Base-by-base conservation (phyloP, 53 echinoderm and acorn worm species). In the Echinometra lucunter region DNA sequence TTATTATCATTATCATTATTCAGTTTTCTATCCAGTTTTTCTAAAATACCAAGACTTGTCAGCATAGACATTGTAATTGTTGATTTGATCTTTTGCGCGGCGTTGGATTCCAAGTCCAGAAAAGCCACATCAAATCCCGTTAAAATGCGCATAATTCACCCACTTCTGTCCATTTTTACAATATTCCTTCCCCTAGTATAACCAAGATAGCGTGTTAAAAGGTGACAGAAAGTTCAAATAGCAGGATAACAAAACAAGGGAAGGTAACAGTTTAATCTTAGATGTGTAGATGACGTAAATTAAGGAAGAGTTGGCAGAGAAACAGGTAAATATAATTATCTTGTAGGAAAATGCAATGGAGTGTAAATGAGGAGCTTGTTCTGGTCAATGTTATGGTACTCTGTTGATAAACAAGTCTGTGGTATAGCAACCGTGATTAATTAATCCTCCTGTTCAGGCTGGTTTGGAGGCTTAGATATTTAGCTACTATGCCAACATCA, bases 141-240 rank as follows among this genome's bases (percentile, higher is more conserved):
- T 9, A 81, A 49, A 49, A 85, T 85, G 85, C 85, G 49, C 85
- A 85, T 85, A 85, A 85, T 85, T 81, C 81, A 40, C 81, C 81
- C 23, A 81, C 6, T 81, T 81, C 81, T 81, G 81, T 81, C 81
- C 53, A 85, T 45, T 49, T n/a, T 30, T 49, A 85, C 49, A 85
- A 49, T 47, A 85, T 47, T 47, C 45, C 21, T 49, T 45, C 21
- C 28, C 10, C 30, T 49, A 49, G 47, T 9, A 78, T 69, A 81
- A 49, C 63, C 25, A 45, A 85, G 85, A 27, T 45, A 3, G 4
- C 18, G 81, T 44, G 30, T 44, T n/a, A n/a, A 16, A 44, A 30
- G 44, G 81, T 49, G 44, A 49, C n/a, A 5, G 6, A 44, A 81
- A 42, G 18, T 21, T 12, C 44, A 81, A 38, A 81, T 1, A 53